These are phyloP conservation scores for Lates japonicus DNA, from an alignment of 2,797 vertebrate species.

Conservation along the genomic window DNA sequence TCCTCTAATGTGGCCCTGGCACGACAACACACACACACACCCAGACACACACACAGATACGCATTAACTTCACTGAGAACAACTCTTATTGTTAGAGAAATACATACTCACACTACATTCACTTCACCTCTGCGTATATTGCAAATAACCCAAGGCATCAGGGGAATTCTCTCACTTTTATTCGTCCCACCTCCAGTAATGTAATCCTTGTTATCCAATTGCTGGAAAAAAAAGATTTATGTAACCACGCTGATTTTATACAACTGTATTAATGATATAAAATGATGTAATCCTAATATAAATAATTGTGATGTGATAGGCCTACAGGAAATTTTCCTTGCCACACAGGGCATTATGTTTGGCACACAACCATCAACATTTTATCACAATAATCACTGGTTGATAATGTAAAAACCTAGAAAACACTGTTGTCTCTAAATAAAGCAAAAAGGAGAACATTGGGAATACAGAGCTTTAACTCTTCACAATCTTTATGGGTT, in stretches of 20 bases:
- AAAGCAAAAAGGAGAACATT: background rate
- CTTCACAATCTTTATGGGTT: background rate
- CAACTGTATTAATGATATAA: constrained; percentile 41
- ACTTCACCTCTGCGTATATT: constrained; percentile 57
- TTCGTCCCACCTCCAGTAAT: constrained; percentile 52
- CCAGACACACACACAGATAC: constrained; percentile 34
- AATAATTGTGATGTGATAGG: constrained; percentile 15
- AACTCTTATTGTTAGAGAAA: constrained; percentile 43
- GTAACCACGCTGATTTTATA: constrained; percentile 48
- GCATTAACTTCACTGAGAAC: constrained; percentile 49
- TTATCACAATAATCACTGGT: background rate
- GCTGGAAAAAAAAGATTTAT: constrained; percentile 13
- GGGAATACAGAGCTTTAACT: background rate
- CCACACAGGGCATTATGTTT: background rate
- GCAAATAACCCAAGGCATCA: constrained; percentile 59
- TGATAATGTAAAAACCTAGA: background rate
- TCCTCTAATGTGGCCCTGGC: constrained; percentile 87
- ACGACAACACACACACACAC: constrained; percentile 73
- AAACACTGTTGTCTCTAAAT: background rate
- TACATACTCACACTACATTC: constrained; percentile 37
- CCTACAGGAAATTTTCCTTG: background rate
- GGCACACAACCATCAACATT: background rate
- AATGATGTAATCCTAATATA: constrained; percentile 76
- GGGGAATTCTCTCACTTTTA: constrained; percentile 66
- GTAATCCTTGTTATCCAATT: constrained; percentile 50